Evolutionary conservation across 2,797 vertebrate genomes (phyloP).

Genomic region (Onychomys leucogaster): DNA sequence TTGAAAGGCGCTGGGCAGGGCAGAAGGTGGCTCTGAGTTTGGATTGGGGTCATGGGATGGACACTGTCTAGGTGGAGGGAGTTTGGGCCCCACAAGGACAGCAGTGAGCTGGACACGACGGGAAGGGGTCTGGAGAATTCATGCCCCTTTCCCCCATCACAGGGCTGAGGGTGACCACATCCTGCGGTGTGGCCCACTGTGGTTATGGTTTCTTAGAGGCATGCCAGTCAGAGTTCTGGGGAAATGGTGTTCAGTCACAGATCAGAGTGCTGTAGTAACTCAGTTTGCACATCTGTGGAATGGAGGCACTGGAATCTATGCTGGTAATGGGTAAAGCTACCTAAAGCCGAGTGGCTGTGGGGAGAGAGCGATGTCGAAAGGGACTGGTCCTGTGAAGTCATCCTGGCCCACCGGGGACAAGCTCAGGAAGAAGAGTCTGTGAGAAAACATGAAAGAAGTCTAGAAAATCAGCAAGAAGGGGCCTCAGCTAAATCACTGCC

Average conservation of each 20-base stretch:
- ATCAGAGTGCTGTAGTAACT: neutral
- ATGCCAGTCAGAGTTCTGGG: neutral
- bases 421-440: neutral
- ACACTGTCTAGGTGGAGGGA: neutral
- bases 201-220: neutral
- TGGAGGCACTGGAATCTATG: neutral
- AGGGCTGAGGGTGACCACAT: neutral
- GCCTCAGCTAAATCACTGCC: neutral
- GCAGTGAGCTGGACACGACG: neutral
- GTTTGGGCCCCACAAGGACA: neutral
- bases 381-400: slow-evolving; percentile 33
- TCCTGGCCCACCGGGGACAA: neutral
- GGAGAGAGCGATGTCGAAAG: slow-evolving; percentile 31
- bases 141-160: neutral
- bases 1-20: slow-evolving; percentile 29
- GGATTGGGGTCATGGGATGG: neutral
- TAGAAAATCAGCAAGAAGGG: slow-evolving; percentile 20
- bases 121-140: neutral
- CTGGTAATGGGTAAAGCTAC: neutral
- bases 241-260: neutral
- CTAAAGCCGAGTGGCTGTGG: neutral
- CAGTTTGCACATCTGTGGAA: neutral
- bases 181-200: neutral
- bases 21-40: slow-evolving; percentile 10
- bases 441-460: neutral